Base-by-base conservation (phyloP, 2,888 invertebrate species). In the Chouioia cunea region DNA sequence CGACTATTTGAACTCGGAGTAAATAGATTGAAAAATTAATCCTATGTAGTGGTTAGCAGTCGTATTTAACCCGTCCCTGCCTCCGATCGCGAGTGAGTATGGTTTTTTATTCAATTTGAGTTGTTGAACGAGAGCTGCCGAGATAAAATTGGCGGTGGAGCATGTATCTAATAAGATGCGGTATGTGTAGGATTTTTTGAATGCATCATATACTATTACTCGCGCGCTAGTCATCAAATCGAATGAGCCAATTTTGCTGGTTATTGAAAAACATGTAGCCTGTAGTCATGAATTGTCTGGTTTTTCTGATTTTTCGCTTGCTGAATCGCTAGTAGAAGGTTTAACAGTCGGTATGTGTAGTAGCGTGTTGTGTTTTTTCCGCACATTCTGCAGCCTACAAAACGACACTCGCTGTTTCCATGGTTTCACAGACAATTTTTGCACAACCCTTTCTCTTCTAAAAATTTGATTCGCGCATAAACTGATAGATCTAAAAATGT, bases 341-440 rank as follows among this genome's bases (percentile, higher is more conserved):
- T n/a, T n/a, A n/a, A n/a, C n/a, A n/a, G n/a, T n/a, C n/a, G n/a
- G n/a, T n/a, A n/a, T n/a, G n/a, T n/a, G n/a, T 15, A 48, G 16
- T 6, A 14, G 4, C n/a, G 8, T 48, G 14, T 48, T 15, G 48
- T 48, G 14, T 6, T 6, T 15, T 48, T 48, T 48, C n/a, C 4
- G n/a, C n/a, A n/a, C n/a, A n/a, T n/a, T n/a, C n/a, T n/a, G n/a
- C n/a, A n/a, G n/a, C n/a, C 48, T 6, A 48, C n/a, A 48, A 15
- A 48, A n/a, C 14, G 48, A 48, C 48, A 48, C n/a, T 48, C 48
- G n/a, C 4, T 48, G 14, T 48, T 48, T 48, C 48, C 48, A 16
- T 48, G 48, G 16, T 48, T 48, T 48, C 16, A n/a, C 16, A 48
- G 16, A 16, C 48, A 48, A 48, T 48, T 48, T 6, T n/a, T 14